Evolutionary conservation across 1,140 invertebrate species (phyloP).

Genomic region (Formica exsecta): DNA sequence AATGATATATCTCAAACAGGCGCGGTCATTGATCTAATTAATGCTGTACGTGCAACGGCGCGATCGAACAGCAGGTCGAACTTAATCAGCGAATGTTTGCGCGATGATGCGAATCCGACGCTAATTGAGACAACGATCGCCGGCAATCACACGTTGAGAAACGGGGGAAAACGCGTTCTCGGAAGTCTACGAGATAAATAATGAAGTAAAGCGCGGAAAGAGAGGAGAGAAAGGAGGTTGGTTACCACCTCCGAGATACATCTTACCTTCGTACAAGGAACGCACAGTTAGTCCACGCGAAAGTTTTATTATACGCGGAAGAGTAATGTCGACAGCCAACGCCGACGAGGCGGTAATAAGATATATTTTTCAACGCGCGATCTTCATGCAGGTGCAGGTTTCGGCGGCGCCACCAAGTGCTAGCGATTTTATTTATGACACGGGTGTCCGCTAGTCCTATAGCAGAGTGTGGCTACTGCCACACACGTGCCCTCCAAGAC

Average conservation of each 20-base stretch:
- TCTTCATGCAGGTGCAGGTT: slow-evolving; percentile 50
- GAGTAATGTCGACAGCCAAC: slow-evolving; percentile 61
- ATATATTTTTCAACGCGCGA: slow-evolving; percentile 58
- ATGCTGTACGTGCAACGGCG: slow-evolving; percentile 18
- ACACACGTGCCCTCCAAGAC: slow-evolving; percentile 27
- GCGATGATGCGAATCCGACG: slow-evolving; percentile 44
- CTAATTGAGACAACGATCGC: slow-evolving; percentile 40
- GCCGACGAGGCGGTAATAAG: slow-evolving; percentile 61
- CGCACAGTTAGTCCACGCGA: slow-evolving; percentile 60
- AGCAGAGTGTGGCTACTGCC: slow-evolving; percentile 5
- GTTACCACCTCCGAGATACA: slow-evolving; percentile 20
- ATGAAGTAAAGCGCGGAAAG: slow-evolving; percentile 23
- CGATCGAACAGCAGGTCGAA: slow-evolving; percentile 24
- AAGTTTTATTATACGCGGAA: slow-evolving; percentile 64
- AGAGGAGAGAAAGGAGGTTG: background rate
- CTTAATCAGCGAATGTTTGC: slow-evolving; percentile 55
- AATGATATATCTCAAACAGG: slow-evolving; percentile 52
- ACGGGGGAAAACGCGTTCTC: background rate
- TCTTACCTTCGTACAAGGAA: slow-evolving; percentile 24
- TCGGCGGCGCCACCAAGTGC: slow-evolving; percentile 40
- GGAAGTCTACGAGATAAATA: slow-evolving; percentile 30
- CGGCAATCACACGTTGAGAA: background rate
- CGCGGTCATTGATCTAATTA: slow-evolving; percentile 62
- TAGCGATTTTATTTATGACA: slow-evolving; percentile 58
- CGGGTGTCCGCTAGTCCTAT: slow-evolving; percentile 26